Evolutionary conservation across 2,113 vertebrate genomes (phyloP).

Genomic region (Pseudopipra pipra): DNA sequence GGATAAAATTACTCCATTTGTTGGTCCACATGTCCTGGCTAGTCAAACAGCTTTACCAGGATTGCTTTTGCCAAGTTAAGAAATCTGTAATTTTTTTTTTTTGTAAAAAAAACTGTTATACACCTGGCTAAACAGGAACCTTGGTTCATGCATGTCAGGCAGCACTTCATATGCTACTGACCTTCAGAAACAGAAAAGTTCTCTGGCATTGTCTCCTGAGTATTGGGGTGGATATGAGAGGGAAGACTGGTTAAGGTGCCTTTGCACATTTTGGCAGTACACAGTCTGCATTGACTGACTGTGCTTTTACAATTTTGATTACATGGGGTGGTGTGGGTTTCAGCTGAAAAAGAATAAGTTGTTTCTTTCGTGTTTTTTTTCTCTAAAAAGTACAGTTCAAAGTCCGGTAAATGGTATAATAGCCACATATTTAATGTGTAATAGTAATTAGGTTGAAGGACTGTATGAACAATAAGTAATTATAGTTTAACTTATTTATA

Average conservation of each 20-base stretch:
- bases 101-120: not conserved
- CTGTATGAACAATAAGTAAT: not conserved
- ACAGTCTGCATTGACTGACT: not conserved
- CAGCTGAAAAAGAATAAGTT: slow-evolving; percentile 32
- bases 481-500: not conserved
- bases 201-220: not conserved
- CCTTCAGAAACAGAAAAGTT: slow-evolving; percentile 1
- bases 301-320: not conserved
- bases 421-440: slow-evolving; percentile 19
- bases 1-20: not conserved
- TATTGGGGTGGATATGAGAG: not conserved
- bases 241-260: not conserved
- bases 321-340: not conserved
- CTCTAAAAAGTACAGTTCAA: not conserved
- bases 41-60: not conserved
- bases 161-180: not conserved
- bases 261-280: not conserved
- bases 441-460: slow-evolving; percentile 4
- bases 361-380: not conserved
- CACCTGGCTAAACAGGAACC: not conserved
- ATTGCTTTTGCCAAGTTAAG: not conserved
- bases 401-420: not conserved
- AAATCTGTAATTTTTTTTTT: not conserved
- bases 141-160: not conserved
- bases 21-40: not conserved